Percentiles rank a stretch among this genome's conserved stretches.
phyloP scores from a whole-genome alignment of 37 sponge, comb jelly and placozoan genomes.

The Spongia lamella region DNA sequence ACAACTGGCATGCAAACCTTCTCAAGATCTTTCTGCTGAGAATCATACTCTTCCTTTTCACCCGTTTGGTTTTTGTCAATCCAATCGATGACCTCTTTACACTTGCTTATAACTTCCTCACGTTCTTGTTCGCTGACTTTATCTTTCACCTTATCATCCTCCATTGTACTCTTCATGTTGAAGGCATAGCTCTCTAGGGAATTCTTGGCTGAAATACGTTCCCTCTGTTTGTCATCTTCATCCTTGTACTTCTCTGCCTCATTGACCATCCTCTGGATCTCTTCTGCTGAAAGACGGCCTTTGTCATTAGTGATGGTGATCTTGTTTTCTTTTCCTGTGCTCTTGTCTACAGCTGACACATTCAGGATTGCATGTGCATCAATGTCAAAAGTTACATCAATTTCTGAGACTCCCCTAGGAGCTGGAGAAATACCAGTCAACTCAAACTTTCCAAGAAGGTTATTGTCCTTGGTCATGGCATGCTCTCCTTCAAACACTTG shows the following conservation, averaged over 20 bases:
- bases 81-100: conserved; percentile 91
- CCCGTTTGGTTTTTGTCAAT: conserved; percentile 96
- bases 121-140: conserved; percentile 91
- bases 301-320: conserved; percentile 96
- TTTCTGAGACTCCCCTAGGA: conserved; percentile 95
- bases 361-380: conserved; percentile 94
- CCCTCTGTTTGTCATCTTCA: conserved; percentile 84
- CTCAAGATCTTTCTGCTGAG: conserved; percentile 97
- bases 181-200: conserved; percentile 92
- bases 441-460: too few relatives aligned
- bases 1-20: conserved; percentile 88
- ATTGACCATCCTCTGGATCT: conserved; percentile 88
- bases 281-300: conserved; percentile 83
- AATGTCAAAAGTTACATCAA: conserved; percentile 96
- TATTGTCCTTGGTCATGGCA: too few relatives aligned
- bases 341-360: conserved; percentile 93
- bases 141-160: conserved; percentile 97
- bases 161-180: conserved; percentile 90
- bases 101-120: conserved; percentile 74
- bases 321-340: conserved; percentile 91
- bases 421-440: conserved; percentile 86
- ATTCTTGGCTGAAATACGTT: conserved; percentile 73
- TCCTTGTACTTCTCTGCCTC: conserved; percentile 93
- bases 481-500: too few relatives aligned
- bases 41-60: conserved; percentile 93